A percentile compares a stretch with the other conserved stretches of the same genome.
Conservation (phyloP, 2,888 invertebrate genomes). For the Philaethria dido region DNA sequence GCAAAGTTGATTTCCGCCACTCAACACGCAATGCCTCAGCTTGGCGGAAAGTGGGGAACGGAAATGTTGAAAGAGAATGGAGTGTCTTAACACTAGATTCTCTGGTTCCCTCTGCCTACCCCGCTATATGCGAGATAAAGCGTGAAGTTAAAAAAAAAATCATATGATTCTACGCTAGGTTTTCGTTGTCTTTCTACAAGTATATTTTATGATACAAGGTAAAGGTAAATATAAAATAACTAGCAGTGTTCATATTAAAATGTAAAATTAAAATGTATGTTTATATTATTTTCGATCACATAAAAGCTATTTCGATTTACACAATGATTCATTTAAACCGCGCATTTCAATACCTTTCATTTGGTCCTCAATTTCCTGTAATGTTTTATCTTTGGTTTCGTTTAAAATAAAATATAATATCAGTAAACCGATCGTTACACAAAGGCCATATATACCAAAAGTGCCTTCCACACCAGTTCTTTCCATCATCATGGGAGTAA, state of each 20-base stretch:
- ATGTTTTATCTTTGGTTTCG: slow-evolving; percentile 58
- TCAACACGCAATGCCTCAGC: no score
- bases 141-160: no score
- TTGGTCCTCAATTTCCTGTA: slow-evolving; percentile 57
- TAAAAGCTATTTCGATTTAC: background rate
- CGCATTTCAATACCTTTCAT: slow-evolving; percentile 42
- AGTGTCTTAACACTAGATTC: no score
- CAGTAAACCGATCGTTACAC: slow-evolving; percentile 47
- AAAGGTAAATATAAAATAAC: background rate
- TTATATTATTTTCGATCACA: background rate
- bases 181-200: no score
- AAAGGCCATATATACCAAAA: slow-evolving; percentile 51
- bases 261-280: background rate
- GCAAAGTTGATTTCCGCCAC: no score
- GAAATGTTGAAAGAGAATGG: no score
- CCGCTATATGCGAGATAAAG: no score
- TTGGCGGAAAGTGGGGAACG: no score
- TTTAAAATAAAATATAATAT: slow-evolving; percentile 53
- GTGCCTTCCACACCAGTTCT: slow-evolving; percentile 50
- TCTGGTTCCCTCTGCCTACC: no score
- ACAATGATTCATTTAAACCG: background rate
- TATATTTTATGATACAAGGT: no score
- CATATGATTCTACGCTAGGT: no score
- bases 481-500: slow-evolving; percentile 54
- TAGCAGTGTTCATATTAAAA: background rate